A percentile compares a stretch with the other conserved stretches of the same genome.
Evolutionary conservation across 2,888 invertebrate species (phyloP).

Genomic region (Cerceris rybyensis): DNA sequence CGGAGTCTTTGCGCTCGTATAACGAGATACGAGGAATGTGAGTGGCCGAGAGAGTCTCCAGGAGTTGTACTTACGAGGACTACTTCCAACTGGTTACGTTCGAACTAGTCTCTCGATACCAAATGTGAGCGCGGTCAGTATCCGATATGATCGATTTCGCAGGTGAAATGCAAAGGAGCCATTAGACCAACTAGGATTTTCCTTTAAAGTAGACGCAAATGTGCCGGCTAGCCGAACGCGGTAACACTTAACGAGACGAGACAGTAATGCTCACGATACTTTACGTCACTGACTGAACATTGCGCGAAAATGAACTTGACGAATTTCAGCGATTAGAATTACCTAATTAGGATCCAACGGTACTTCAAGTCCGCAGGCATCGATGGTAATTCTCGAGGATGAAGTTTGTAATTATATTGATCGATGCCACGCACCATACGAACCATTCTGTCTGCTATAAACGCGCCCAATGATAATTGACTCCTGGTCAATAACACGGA

Average conservation of each 20-base stretch:
- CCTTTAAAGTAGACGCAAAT: conserved; percentile 27
- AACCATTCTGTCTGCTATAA: not conserved
- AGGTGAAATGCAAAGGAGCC: conserved; percentile 35
- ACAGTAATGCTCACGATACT: not conserved
- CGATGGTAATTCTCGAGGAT: not conserved
- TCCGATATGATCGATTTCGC: conserved; percentile 36
- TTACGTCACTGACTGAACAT: not conserved
- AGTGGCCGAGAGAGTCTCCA: conserved; percentile 53
- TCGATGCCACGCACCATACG: not conserved
- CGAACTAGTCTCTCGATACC: conserved; percentile 57
- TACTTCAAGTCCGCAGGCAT: not conserved
- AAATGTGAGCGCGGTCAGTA: conserved; percentile 17
- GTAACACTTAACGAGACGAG: conserved; percentile 12
- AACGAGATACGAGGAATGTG: conserved; percentile 70
- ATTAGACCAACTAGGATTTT: conserved; percentile 43
- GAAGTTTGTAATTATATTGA: not conserved
- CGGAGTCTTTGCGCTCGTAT: conserved; percentile 59
- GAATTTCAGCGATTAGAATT: not conserved
- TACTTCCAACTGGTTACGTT: conserved; percentile 54
- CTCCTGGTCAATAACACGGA: not conserved
- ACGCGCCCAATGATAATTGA: not conserved
- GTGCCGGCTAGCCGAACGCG: not conserved
- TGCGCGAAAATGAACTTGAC: not conserved
- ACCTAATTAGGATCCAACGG: conserved; percentile 2
- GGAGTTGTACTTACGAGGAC: conserved; percentile 56